A percentile compares a stretch with the other conserved stretches of the same genome.
These are phyloP conservation scores for Andrena dorsata DNA, from an alignment of 2,888 invertebrate genomes.

Conservation along the genomic window DNA sequence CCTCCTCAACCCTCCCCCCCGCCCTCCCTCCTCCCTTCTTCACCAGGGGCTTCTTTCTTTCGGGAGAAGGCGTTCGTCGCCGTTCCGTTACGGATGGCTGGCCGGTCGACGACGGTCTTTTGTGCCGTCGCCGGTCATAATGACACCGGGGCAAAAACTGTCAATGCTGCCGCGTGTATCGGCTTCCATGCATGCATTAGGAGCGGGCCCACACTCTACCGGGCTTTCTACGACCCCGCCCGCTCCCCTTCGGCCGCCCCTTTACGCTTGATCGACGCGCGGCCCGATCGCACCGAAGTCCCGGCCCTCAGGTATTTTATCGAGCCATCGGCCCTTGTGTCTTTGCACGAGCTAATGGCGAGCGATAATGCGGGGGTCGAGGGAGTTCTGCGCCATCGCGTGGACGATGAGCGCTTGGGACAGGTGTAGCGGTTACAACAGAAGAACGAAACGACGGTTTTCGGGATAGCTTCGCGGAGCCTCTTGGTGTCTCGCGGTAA, in stretches of 20 bases:
- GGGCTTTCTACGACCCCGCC: conserved; percentile 26
- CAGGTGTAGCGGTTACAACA: background rate
- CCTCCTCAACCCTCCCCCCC: background rate
- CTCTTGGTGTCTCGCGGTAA: no score
- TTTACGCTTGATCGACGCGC: conserved; percentile 10
- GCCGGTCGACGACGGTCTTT: conserved; percentile 75
- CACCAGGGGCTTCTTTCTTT: conserved; percentile 57
- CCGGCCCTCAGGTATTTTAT: background rate
- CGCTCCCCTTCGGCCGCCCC: background rate
- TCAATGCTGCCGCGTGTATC: conserved; percentile 74
- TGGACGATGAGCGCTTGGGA: background rate
- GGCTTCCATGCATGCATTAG: conserved; percentile 77
- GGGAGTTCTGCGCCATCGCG: background rate
- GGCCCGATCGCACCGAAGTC: background rate
- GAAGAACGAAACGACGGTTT: background rate
- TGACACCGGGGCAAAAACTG: conserved; percentile 77
- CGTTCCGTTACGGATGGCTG: conserved; percentile 75
- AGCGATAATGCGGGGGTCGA: background rate
- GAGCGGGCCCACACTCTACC: conserved; percentile 39
- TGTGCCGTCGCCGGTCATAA: conserved; percentile 77
- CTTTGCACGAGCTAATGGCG: background rate
- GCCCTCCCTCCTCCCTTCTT: background rate
- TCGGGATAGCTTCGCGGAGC: no score
- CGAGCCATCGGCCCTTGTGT: background rate
- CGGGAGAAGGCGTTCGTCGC: conserved; percentile 65